These are phyloP conservation scores for Anoplopoma fimbria DNA, from an alignment of 2,113 vertebrate genomes.

Conservation along the genomic window DNA sequence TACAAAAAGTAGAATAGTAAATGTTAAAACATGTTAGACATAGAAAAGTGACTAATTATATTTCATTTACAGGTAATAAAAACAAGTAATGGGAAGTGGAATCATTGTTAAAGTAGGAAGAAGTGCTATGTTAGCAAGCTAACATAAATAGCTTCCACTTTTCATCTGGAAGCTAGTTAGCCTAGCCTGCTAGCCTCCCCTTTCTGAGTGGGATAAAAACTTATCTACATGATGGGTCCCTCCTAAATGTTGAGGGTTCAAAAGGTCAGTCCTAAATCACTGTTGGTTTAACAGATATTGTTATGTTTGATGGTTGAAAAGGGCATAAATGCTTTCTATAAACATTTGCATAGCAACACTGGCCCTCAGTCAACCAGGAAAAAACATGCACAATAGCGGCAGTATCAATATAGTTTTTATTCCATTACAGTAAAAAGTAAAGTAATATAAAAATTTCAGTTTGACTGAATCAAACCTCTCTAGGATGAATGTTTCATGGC, in stretches of 20 bases:
- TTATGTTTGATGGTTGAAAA: neutral
- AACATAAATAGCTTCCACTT: neutral
- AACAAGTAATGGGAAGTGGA: neutral
- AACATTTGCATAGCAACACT: neutral
- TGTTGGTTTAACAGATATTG: neutral
- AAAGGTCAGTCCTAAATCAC: neutral
- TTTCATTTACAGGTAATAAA: neutral
- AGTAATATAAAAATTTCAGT: constrained; percentile 3
- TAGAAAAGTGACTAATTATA: neutral
- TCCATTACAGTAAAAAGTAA: neutral
- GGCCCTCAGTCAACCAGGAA: neutral
- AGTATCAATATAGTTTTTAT: neutral
- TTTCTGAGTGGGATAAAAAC: neutral
- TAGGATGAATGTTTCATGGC: constrained; percentile 43
- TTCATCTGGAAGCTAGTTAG: neutral
- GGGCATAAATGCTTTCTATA: neutral
- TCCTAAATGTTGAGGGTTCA: neutral
- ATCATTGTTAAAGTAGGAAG: neutral
- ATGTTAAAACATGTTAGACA: neutral
- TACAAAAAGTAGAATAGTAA: neutral
- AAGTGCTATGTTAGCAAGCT: neutral
- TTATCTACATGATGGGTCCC: neutral
- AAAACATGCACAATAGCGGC: neutral
- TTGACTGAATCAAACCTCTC: constrained; percentile 27
- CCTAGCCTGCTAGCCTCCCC: neutral